These are phyloP conservation scores for Noctua pronuba DNA, from an alignment of 2,888 invertebrate genomes.

Conservation along the genomic window DNA sequence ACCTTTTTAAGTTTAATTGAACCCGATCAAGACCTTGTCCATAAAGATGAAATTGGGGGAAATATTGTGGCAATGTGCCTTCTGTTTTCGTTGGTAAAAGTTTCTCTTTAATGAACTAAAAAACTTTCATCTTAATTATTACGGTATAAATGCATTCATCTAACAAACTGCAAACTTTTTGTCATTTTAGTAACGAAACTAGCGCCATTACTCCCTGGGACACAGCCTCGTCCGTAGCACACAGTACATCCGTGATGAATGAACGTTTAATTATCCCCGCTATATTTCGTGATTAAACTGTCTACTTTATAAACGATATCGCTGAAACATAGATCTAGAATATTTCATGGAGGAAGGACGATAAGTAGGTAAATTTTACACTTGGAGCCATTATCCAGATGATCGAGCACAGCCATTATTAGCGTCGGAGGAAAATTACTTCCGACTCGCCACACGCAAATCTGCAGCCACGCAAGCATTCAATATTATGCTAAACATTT, in stretches of 20 bases:
- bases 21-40: background rate
- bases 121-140: conserved; percentile 5
- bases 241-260: conserved; percentile 53
- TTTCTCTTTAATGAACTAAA: conserved; percentile 5
- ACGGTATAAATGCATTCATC: conserved; percentile 10
- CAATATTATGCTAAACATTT: conserved; percentile 53
- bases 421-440: conserved; percentile 79
- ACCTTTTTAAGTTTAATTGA: background rate
- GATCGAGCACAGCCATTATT: conserved; percentile 75
- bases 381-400: conserved; percentile 73
- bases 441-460: conserved; percentile 80
- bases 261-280: conserved; percentile 58
- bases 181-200: conserved; percentile 45
- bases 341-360: conserved; percentile 52
- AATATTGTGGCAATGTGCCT: background rate
- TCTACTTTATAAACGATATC: conserved; percentile 61
- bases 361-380: conserved; percentile 76
- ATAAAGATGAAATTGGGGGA: background rate
- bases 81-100: background rate
- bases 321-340: conserved; percentile 56
- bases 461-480: conserved; percentile 68
- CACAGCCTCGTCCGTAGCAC: conserved; percentile 35
- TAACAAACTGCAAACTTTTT: conserved; percentile 11
- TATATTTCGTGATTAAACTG: conserved; percentile 64
- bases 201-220: conserved; percentile 41